Evolutionary conservation across 2,888 invertebrate species (phyloP), one percentile per base, ranked within the genome.

Genomic region (Mayetiola destructor): DNA sequence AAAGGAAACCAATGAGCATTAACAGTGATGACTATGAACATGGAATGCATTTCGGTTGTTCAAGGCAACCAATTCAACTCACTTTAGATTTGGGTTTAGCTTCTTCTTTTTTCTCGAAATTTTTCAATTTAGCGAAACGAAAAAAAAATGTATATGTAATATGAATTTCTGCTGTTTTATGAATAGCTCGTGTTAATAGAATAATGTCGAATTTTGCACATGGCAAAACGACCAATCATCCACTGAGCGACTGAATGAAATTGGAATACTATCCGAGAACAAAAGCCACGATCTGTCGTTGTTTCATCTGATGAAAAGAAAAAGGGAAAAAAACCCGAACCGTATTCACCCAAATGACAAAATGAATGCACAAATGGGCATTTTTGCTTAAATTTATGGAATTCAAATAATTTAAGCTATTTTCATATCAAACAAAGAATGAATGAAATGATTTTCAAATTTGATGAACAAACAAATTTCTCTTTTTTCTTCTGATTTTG

Each of bases 101-200:
- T 48, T n/a, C 48, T 16, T 48, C 27, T 48, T 32, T n/a, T n/a
- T n/a, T n/a, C n/a, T n/a, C n/a, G n/a, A n/a, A n/a, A n/a, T n/a
- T n/a, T n/a, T n/a, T n/a, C n/a, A n/a, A n/a, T n/a, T n/a, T n/a
- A n/a, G n/a, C n/a, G n/a, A n/a, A n/a, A n/a, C n/a, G n/a, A n/a
- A n/a, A n/a, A n/a, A n/a, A n/a, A n/a, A n/a, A n/a, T n/a, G n/a
- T n/a, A n/a, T n/a, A n/a, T n/a, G n/a, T n/a, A n/a, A n/a, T n/a
- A n/a, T n/a, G n/a, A n/a, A 48, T 48, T 48, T 48, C 16, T 23
- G 23, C 48, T 48, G n/a, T n/a, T 48, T 48, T 48, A 48, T 48
- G 48, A 48, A 48, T 48, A 48, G 48, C 48, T 48, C 48, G 48
- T 16, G 48, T 48, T 48, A 48, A 48, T 48, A 48, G 48, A 48